Percentiles rank a stretch among this genome's conserved stretches.
phyloP scores from a whole-genome alignment of 2,113 vertebrate species.

The Pica pica region DNA sequence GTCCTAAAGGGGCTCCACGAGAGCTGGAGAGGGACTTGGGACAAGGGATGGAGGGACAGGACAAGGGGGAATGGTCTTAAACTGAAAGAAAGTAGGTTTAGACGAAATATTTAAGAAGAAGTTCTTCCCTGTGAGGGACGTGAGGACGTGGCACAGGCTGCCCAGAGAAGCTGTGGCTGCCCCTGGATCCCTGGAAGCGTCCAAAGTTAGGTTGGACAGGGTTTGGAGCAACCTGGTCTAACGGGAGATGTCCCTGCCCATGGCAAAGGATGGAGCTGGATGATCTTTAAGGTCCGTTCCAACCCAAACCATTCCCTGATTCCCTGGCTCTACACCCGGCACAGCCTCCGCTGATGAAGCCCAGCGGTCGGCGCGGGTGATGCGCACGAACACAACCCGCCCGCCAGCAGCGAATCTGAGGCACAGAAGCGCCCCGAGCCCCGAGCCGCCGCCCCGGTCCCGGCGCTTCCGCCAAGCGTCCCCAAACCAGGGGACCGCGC shows the following conservation, averaged over 20 bases:
- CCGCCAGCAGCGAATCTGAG: not conserved
- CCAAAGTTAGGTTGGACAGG: accelerated
- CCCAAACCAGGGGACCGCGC: not conserved
- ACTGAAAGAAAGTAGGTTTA: not conserved
- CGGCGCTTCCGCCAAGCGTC: not conserved
- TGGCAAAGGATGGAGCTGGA: not conserved
- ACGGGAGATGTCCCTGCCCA: not conserved
- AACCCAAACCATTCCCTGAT: not conserved
- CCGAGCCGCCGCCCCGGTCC: not conserved
- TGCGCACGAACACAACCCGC: not conserved
- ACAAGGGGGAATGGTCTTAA: not conserved
- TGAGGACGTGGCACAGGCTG: accelerated
- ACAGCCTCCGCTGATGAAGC: not conserved
- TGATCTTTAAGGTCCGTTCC: too few species aligned
- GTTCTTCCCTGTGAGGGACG: not conserved
- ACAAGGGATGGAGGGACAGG: not conserved
- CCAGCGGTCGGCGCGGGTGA: not conserved
- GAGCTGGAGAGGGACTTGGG: not conserved
- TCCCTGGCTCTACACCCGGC: not conserved
- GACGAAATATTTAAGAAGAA: not conserved
- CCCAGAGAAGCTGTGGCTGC: not conserved
- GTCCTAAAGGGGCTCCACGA: not conserved
- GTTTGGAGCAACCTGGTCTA: not conserved
- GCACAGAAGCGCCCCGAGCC: not conserved
- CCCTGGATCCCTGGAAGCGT: not conserved